phyloP scores from a whole-genome alignment of 2,888 invertebrate species.

The Agriotes lineatus region DNA sequence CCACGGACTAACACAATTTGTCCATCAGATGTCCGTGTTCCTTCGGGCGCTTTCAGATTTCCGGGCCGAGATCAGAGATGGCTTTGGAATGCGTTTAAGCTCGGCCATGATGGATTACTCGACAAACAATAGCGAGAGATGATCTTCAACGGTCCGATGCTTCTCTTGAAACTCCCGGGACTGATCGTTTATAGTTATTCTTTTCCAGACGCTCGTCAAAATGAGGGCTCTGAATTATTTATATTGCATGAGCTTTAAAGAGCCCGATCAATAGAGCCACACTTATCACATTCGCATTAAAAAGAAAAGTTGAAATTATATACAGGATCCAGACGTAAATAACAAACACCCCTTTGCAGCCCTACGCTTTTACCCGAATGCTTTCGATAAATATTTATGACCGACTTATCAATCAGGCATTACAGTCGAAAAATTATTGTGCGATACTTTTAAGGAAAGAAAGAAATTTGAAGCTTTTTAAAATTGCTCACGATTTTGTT shows the following conservation, averaged over 20 bases:
- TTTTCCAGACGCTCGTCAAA: conserved; percentile 42
- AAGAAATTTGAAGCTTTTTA: too few relatives aligned
- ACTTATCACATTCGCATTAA: conserved; percentile 33
- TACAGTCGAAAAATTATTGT: too few relatives aligned
- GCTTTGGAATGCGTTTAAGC: conserved; percentile 56
- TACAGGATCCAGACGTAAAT: neutral
- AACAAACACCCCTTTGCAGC: too few relatives aligned
- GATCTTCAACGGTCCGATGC: conserved; percentile 54
- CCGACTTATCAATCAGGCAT: too few relatives aligned
- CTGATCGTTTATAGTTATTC: conserved; percentile 47
- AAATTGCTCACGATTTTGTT: too few relatives aligned
- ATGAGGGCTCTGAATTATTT: conserved; percentile 54
- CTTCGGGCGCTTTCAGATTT: conserved; percentile 57
- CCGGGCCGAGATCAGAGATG: conserved; percentile 51
- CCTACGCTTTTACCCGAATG: too few relatives aligned
- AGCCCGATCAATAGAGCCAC: conserved; percentile 11
- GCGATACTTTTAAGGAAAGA: too few relatives aligned
- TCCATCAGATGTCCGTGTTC: conserved; percentile 59
- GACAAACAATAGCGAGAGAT: conserved; percentile 56
- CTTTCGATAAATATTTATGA: too few relatives aligned
- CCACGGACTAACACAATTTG: conserved; percentile 58
- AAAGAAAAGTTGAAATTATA: conserved; percentile 23
- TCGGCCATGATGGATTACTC: conserved; percentile 58
- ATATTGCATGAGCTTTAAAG: conserved; percentile 43
- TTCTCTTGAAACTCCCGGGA: conserved; percentile 50